Evolutionary conservation across 2,113 vertebrate species (phyloP).

Genomic region (Prietella phreatophila): DNA sequence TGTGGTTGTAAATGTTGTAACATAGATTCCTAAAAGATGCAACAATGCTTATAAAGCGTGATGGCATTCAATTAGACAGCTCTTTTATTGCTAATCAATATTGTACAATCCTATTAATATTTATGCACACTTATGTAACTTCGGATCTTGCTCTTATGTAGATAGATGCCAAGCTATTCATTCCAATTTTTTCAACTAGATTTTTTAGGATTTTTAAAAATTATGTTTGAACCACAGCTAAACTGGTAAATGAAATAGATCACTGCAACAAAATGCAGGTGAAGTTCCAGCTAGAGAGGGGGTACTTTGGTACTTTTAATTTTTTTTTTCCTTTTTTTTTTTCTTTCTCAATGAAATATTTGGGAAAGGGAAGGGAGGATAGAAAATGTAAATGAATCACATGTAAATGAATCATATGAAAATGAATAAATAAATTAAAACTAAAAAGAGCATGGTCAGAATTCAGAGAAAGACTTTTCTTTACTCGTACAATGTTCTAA

Average conservation of each 20-base stretch:
- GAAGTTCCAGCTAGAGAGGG: not conserved
- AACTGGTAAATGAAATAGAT: not conserved
- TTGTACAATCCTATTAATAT: constrained; percentile 1
- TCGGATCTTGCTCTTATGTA: not conserved
- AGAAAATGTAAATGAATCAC: too few species aligned
- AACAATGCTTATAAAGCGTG: not conserved
- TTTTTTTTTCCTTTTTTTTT: too few species aligned
- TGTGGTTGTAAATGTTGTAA: constrained; percentile 15
- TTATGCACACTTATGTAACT: not conserved
- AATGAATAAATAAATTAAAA: too few species aligned
- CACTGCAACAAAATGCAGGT: not conserved
- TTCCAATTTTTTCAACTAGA: not conserved
- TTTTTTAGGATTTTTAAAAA: not conserved
- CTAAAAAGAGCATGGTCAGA: constrained; percentile 17
- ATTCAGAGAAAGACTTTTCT: not conserved
- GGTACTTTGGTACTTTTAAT: too few species aligned
- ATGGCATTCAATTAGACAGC: not conserved
- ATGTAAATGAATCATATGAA: too few species aligned
- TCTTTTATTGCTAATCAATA: not conserved
- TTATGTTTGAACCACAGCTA: not conserved
- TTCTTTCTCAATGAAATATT: too few species aligned
- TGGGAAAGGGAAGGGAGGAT: too few species aligned
- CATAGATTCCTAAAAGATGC: constrained; percentile 17
- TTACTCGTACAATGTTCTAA: not conserved
- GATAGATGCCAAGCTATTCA: not conserved